Evolutionary conservation across 1,140 invertebrate genomes (phyloP), one percentile per base, ranked within the genome.

Genomic region (Drosophila sechellia): DNA sequence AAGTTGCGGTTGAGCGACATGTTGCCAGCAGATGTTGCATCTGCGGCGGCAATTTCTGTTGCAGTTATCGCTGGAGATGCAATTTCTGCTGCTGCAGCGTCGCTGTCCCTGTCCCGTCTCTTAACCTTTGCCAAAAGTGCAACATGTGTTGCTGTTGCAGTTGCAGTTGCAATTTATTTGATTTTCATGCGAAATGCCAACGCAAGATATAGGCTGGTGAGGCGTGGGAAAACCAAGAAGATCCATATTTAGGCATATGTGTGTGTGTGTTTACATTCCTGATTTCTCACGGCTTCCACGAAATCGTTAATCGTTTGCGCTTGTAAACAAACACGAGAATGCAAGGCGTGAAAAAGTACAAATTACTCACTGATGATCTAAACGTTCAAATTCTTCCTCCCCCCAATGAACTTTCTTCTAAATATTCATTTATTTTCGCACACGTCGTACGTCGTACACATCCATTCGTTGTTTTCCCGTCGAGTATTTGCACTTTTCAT

Each of bases 1-100:
- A 52, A 34, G 31, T 3, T 76, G 63, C 39, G 55, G 53, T 54
- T 57, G 64, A 65, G 65, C 70, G 49, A 84, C 76, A 83, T 85
- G 80, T 72, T 84, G 80, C 71, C 22, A 66, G 57, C 79, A 83
- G 68, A 81, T 81, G 79, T 57, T 81, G 52, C 45, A 54, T 27
- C 27, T 66, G 55, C 40, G 43, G 10, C 34, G 39, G 46, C 31
- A 54, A 59, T 56, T 50, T 50, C 48, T 60, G 49, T 27, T 40
- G 39, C 46, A 48, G 54, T 58, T 46, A 50, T 10, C 46, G 61
- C 20, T 49, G 48, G n/a, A 31, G 25, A 49, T 49, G 48, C 48
- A 49, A 31, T 48, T 50, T 50, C n/a, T 60, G 49, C 34, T 34
- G 48, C 45, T 49, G 50, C 40, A 27, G n/a, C 56, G 50, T 15